Percentiles rank a stretch among this genome's conserved stretches.
Conservation (phyloP, 2,888 invertebrate genomes). For the Cryptocephalus primarius region DNA sequence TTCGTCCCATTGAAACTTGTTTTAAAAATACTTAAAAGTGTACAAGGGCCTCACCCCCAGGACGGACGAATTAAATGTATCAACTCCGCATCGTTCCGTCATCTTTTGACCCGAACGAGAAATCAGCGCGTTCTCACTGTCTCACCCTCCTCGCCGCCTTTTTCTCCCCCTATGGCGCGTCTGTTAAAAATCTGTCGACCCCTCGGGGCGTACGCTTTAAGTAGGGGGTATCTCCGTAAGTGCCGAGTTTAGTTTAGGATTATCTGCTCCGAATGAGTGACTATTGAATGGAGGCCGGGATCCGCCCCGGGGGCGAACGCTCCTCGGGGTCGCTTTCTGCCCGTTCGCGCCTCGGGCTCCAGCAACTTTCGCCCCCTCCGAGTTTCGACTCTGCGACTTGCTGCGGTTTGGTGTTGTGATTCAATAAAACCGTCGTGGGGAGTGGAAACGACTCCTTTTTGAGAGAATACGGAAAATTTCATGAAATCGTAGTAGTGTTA, state of each 20-base stretch:
- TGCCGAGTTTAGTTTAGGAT: constrained; percentile 23
- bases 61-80: no score
- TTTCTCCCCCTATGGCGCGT: background rate
- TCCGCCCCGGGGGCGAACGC: constrained; percentile 1
- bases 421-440: background rate
- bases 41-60: no score
- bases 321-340: constrained; percentile 1
- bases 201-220: constrained; percentile 1
- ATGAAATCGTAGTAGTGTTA: no score
- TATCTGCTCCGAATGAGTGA: constrained; percentile 21
- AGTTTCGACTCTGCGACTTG: background rate
- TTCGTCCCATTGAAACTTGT: no score
- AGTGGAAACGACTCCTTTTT: no score
- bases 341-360: constrained; percentile 17
- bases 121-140: no score
- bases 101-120: no score
- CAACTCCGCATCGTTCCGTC: no score
- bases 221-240: constrained; percentile 14
- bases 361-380: background rate
- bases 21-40: no score
- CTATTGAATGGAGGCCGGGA: constrained; percentile 17
- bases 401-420: background rate
- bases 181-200: background rate
- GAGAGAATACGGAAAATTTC: no score
- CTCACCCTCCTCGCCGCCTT: no score